These are phyloP conservation scores for Leuciscus idus DNA, from an alignment of 2,113 vertebrate genomes.

Conservation along the genomic window DNA sequence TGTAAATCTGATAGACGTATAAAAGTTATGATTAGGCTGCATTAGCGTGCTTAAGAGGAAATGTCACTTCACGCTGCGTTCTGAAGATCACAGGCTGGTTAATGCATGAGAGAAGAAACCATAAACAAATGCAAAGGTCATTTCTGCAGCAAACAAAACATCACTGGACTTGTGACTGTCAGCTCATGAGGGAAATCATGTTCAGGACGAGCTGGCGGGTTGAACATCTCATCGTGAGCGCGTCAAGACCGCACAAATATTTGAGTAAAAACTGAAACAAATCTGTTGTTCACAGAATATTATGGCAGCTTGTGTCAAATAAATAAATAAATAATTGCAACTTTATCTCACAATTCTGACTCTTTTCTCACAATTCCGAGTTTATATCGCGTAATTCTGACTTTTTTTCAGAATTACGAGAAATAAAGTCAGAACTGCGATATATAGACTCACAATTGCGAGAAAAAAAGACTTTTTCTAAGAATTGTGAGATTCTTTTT, in stretches of 20 bases:
- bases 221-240: not conserved
- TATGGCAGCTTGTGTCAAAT: no score
- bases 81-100: slow-evolving; percentile 18
- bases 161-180: not conserved
- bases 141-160: not conserved
- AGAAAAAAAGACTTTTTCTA: no score
- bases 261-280: not conserved
- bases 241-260: not conserved
- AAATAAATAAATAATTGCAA: no score
- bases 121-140: slow-evolving; percentile 44
- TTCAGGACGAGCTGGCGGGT: not conserved
- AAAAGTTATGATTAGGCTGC: not conserved
- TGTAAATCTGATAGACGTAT: not conserved
- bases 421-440: no score
- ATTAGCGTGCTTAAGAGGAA: not conserved
- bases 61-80: not conserved
- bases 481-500: no score
- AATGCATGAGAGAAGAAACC: slow-evolving; percentile 27
- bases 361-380: no score
- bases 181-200: not conserved
- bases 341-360: no score
- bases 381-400: no score
- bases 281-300: not conserved
- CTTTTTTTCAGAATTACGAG: no score
- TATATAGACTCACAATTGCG: no score